Base-by-base conservation (phyloP, 53 echinoderm and acorn worm species). In the Actinopyga echinites region DNA sequence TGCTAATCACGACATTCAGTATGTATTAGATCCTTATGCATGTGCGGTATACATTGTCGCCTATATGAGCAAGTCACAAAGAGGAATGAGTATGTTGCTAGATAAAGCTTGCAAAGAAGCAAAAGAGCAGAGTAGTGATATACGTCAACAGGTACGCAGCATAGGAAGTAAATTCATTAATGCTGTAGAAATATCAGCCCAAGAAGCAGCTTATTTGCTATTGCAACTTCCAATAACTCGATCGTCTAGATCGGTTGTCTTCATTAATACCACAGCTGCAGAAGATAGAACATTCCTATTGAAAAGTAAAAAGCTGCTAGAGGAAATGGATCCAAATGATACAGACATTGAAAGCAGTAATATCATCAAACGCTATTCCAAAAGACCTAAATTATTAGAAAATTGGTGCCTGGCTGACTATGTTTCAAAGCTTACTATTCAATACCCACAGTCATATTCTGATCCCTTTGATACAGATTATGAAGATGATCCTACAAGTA, bases 401-500 rank as follows among this genome's bases (percentile, higher is more conserved):
- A n/a, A 59, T 2, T 85, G 85, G 85, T 85, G 74, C 55, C 15
- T 85, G 21, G 85, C 62, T 21, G 75, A 85, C 37, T 85, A 79
- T 58, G 71, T 83, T 19, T 80, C 86, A 40, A 80, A 80, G 44
- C 54, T 86, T 2, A 32, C 12, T 6, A 32, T 86, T 44, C 6
- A 43, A 24, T 86, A 63, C 45, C 86, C 86, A 32, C 32, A 49
- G 65, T 38, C 23, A n/a, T 71, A 83, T 59, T 1, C 13, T 69
- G 87, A 88, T 73, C 56, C 30, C 11, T 87, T 57, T 69, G 52
- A 59, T 6, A 59, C 54, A 5, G 73, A 82, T 57, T 34, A 80
- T 56, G 83, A 83, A 73, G 83, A 87, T 82, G 73, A 83, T 15
- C 82, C 87, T 4, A 28, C 64, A 37, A 1, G 13, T 71, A 2